Percentiles rank a stretch among this genome's conserved stretches.
phyloP scores from a whole-genome alignment of 2,113 vertebrate genomes.

The Seriola rivoliana region DNA sequence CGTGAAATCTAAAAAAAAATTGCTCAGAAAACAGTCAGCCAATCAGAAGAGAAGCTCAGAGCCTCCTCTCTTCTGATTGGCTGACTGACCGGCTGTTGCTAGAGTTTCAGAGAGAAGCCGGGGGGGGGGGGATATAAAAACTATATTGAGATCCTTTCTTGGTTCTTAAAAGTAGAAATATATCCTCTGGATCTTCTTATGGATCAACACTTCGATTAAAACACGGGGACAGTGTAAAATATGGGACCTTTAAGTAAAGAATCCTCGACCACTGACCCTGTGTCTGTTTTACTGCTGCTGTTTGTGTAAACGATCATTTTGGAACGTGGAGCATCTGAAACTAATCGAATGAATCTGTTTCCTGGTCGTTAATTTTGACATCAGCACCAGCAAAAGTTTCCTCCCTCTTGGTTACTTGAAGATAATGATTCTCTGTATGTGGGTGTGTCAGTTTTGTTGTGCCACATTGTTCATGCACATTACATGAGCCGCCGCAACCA shows the following conservation, averaged over 20 bases:
- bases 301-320: background rate
- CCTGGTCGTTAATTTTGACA: slow-evolving; percentile 43
- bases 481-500: slow-evolving; percentile 39
- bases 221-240: too few relatives aligned
- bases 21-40: too few relatives aligned
- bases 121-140: too few relatives aligned
- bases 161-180: too few relatives aligned
- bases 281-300: background rate
- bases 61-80: too few relatives aligned
- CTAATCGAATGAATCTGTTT: slow-evolving; percentile 42
- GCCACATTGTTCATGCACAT: slow-evolving; percentile 40
- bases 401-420: slow-evolving; percentile 45
- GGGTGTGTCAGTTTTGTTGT: slow-evolving; percentile 22
- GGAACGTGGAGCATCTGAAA: slow-evolving; percentile 7
- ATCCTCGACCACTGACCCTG: background rate
- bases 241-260: background rate
- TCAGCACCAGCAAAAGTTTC: background rate
- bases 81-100: too few relatives aligned
- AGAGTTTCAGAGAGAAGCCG: too few relatives aligned
- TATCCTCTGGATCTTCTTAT: too few relatives aligned
- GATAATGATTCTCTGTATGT: slow-evolving; percentile 18
- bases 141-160: too few relatives aligned
- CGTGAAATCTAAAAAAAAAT: too few relatives aligned
- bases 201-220: too few relatives aligned
- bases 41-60: too few relatives aligned